Evolutionary conservation across 2,113 vertebrate species (phyloP), one percentile per base, ranked within the genome.

Genomic region (Leptosomus discolor): DNA sequence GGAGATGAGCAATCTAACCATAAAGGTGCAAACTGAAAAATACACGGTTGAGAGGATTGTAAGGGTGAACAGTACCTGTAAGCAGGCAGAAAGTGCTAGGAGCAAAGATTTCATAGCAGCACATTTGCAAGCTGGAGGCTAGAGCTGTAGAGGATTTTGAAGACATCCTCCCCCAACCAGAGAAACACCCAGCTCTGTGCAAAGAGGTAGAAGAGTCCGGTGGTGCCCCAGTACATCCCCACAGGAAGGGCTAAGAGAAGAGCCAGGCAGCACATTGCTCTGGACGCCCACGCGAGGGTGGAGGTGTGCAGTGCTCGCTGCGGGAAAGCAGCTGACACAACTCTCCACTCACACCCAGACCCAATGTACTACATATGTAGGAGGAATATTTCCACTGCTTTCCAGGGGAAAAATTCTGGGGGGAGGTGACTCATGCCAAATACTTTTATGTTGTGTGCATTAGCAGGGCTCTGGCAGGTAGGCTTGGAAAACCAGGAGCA

Each of bases 391-490:
- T 61, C 83, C 83, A 43, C 65, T 57, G 69, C 83, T 90, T 82
- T 26, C 90, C 23, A 78, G 79, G 75, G 89, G 65, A 48, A 69
- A 21, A 41, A 37, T 29, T 61, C 46, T 36, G 69, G 23, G 56
- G n/a, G 6, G 41, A 70, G 60, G 70, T 88, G 92, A 88, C 78
- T 78, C 79, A 23, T 8, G 51, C 69, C 86, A 65, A 57, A 12
- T 46, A n/a, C 41, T 82, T 85, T 51, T 34, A 50, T 0, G 2
- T 26, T 56, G 45, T 53, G 56, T 69, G 70, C 78, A 50, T 81
- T 71, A 84, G 51, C 73, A 67, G 61, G 41, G 56, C 51, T 51
- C 89, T 91, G 94, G 94, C 64, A 91, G 92, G 78, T 82, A 39
- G 60, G 83, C 50, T 65, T 82, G 90, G 94, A 82, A 91, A 90